A percentile compares a stretch with the other conserved stretches of the same genome.
Conservation (phyloP, 2,888 invertebrate genomes). For the Drosophila nigricruria region DNA sequence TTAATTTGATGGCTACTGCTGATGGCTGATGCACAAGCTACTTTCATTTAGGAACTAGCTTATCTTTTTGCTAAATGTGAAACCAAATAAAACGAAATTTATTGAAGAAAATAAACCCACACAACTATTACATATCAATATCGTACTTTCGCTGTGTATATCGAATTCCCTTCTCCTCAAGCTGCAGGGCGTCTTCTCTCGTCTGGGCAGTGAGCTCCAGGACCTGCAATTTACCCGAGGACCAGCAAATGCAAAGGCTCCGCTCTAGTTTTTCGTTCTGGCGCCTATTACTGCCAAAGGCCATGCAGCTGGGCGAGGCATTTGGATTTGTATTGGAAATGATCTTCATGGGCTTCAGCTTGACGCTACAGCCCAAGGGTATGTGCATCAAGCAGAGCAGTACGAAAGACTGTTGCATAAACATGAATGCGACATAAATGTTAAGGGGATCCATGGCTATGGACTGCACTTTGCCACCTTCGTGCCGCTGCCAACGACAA, state of each 20-base stretch:
- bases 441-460: constrained; percentile 39
- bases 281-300: neutral
- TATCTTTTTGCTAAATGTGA: neutral
- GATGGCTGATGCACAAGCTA: neutral
- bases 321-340: neutral
- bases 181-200: neutral
- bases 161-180: neutral
- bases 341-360: constrained; percentile 6
- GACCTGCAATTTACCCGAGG: constrained; percentile 15
- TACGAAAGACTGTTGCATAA: constrained; percentile 31
- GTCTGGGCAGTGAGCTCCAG: neutral
- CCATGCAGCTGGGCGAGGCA: constrained; percentile 32
- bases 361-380: neutral
- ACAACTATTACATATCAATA: neutral
- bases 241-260: constrained; percentile 37
- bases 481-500: neutral
- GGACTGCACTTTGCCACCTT: constrained; percentile 7
- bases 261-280: rapidly evolving
- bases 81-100: neutral
- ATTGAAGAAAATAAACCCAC: neutral
- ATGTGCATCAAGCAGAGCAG: constrained; percentile 22
- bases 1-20: neutral
- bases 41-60: too few species aligned
- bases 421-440: constrained; percentile 37
- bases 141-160: rapidly evolving